phyloP scores from a whole-genome alignment of 2,797 vertebrate genomes.

The Cynodonichthys magdalenae region DNA sequence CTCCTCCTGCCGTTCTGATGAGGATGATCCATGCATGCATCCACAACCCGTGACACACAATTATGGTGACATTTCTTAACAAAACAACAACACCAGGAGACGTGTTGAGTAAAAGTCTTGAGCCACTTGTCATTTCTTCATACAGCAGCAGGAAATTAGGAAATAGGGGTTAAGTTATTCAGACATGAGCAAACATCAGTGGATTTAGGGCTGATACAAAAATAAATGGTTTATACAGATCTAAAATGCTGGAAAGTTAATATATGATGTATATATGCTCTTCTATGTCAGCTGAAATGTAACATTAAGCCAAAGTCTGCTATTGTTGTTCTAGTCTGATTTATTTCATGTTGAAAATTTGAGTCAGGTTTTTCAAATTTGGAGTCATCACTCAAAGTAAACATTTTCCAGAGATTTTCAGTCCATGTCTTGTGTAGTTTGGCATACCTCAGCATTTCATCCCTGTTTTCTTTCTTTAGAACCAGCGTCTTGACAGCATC shows the following conservation, averaged over 20 bases:
- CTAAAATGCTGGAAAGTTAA: too few species aligned
- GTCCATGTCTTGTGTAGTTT: background rate
- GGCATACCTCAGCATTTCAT: background rate
- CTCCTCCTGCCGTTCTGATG: constrained; percentile 30
- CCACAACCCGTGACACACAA: background rate
- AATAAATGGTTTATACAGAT: background rate
- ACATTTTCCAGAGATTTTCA: background rate
- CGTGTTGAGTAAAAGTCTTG: constrained; percentile 2
- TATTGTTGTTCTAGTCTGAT: background rate
- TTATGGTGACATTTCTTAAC: constrained; percentile 27
- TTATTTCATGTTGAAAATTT: background rate
- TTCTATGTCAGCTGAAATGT: too few species aligned
- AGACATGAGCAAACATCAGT: background rate
- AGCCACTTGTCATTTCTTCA: background rate
- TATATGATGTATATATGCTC: too few species aligned
- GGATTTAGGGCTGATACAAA: too few species aligned
- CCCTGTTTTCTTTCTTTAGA: background rate
- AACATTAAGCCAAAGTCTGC: background rate
- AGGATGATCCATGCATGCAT: constrained; percentile 29
- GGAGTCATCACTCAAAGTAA: background rate
- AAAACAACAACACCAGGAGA: constrained; percentile 18
- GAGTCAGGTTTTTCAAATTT: too few species aligned
- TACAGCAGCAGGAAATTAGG: background rate
- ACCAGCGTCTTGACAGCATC: background rate
- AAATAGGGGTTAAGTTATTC: background rate